Percentiles rank a stretch among this genome's conserved stretches.
These are phyloP conservation scores for Hemiscyllium ocellatum DNA, from an alignment of 2,113 vertebrate species.

Conservation along the genomic window DNA sequence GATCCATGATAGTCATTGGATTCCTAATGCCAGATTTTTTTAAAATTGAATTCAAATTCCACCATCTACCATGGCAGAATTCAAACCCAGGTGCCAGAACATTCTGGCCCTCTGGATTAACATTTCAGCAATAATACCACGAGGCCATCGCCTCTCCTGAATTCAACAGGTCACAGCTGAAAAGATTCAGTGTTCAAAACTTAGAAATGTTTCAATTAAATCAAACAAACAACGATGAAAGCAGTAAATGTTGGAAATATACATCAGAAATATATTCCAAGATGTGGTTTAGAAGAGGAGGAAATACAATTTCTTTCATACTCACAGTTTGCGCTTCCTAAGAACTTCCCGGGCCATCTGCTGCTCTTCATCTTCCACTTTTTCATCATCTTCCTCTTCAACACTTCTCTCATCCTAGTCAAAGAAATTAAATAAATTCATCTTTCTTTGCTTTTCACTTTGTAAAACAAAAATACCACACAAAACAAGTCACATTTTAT, in stretches of 20 bases:
- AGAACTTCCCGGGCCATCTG: constrained; percentile 53
- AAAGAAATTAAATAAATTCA: neutral
- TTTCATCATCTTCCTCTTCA: constrained; percentile 42
- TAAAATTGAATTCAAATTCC: no score
- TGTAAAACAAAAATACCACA: neutral
- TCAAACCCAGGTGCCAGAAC: no score
- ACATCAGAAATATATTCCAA: neutral
- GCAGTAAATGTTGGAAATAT: neutral
- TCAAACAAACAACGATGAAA: neutral
- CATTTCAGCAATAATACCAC: no score
- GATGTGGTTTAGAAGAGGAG: neutral
- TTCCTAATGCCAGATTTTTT: no score
- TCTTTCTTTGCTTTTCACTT: neutral
- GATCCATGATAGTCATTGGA: no score
- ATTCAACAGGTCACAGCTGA: neutral
- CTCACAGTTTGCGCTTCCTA: constrained; percentile 76
- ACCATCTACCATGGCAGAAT: no score
- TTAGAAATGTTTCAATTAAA: neutral
- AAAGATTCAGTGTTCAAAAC: neutral
- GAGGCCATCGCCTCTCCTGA: neutral
- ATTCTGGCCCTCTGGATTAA: no score
- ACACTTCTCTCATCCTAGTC: constrained; percentile 39
- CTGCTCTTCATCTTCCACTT: constrained; percentile 63
- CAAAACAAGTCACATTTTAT: neutral
- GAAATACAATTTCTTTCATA: neutral